phyloP scores from a whole-genome alignment of 2,888 invertebrate genomes.

The Celastrina argiolus region DNA sequence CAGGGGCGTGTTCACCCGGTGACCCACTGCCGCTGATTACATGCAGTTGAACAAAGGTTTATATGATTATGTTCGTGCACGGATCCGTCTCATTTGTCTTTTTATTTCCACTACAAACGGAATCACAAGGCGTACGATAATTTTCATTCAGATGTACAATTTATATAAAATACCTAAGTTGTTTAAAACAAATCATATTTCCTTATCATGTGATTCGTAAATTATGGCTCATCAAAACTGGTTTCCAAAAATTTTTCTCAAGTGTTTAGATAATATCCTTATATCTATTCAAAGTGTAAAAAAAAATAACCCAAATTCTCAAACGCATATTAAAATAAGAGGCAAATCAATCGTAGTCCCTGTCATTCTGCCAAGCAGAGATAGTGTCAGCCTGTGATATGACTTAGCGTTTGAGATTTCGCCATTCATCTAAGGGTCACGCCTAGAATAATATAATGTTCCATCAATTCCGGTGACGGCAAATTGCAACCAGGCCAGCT shows the following conservation, averaged over 20 bases:
- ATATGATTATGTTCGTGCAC: constrained; percentile 49
- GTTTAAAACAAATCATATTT: background rate
- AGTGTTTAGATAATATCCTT: background rate
- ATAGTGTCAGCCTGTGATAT: background rate
- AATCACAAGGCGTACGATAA: too few species aligned
- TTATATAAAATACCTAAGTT: background rate
- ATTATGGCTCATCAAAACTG: background rate
- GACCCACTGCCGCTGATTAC: constrained; percentile 64
- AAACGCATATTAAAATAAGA: too few species aligned
- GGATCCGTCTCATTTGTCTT: background rate
- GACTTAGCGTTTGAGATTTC: background rate
- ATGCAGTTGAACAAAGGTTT: constrained; percentile 68
- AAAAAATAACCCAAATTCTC: too few species aligned
- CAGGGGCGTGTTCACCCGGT: constrained; percentile 55
- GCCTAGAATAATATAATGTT: too few species aligned
- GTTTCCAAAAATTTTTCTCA: background rate
- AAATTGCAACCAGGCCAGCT: too few species aligned
- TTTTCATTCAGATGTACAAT: too few species aligned
- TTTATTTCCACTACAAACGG: background rate
- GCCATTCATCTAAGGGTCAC: too few species aligned
- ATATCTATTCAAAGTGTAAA: too few species aligned
- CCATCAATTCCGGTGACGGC: too few species aligned
- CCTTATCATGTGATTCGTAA: background rate
- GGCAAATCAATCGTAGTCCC: too few species aligned
- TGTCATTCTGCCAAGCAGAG: background rate